These are phyloP conservation scores for Hybognathus amarus DNA, from an alignment of 2,797 vertebrate species.

Conservation along the genomic window DNA sequence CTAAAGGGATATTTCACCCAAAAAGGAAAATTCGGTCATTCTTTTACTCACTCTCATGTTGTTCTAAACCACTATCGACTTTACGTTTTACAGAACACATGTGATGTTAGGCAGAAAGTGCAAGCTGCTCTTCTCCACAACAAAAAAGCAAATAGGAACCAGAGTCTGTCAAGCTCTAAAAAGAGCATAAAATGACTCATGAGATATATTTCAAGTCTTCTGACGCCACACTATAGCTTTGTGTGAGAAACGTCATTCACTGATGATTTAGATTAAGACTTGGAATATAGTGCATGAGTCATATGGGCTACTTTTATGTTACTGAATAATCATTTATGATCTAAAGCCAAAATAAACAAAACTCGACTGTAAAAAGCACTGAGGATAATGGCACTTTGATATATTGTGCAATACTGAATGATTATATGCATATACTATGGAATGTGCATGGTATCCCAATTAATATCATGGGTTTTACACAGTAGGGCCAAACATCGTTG, in stretches of 20 bases:
- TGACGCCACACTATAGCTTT: neutral
- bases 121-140: neutral
- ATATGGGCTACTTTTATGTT: neutral
- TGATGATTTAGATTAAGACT: neutral
- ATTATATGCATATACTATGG: neutral
- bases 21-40: neutral
- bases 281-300: neutral
- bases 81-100: neutral
- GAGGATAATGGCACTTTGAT: neutral
- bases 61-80: neutral
- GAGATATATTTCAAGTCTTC: neutral
- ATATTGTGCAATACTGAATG: neutral
- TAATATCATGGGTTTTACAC: neutral
- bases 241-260: neutral
- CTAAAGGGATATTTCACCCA: neutral
- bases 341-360: neutral
- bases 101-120: neutral
- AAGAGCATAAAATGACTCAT: neutral
- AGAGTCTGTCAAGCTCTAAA: neutral
- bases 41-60: neutral
- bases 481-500: neutral
- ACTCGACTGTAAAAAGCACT: neutral
- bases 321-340: neutral
- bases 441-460: neutral
- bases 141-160: neutral